A percentile compares a stretch with the other conserved stretches of the same genome.
Evolutionary conservation across 2,888 invertebrate genomes (phyloP).

Genomic region (Epicampocera succincta): DNA sequence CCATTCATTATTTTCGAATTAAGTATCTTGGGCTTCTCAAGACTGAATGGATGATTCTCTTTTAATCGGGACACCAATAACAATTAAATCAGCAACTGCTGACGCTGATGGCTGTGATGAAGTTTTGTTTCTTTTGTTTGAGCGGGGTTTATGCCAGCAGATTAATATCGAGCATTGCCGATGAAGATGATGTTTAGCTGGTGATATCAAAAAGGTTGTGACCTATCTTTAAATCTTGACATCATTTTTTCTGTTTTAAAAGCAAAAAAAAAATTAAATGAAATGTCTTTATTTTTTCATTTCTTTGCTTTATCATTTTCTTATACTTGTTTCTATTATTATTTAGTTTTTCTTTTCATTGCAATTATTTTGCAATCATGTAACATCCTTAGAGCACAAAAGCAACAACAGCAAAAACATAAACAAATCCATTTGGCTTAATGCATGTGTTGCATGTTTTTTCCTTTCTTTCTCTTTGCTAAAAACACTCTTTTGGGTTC

Average conservation of each 20-base stretch:
- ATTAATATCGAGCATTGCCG: conserved; percentile 35
- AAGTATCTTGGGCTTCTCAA: conserved; percentile 59
- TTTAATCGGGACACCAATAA: conserved; percentile 24
- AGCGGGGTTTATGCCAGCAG: conserved; percentile 36
- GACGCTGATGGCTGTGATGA: conserved; percentile 30
- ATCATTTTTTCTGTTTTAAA: conserved; percentile 56
- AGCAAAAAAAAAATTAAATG: conserved; percentile 24
- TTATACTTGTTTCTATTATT: conserved; percentile 41
- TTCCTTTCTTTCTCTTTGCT: conserved; percentile 20
- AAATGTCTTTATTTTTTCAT: too few species aligned
- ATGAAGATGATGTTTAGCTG: conserved; percentile 24
- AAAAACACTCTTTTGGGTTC: conserved; percentile 38
- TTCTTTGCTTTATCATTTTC: conserved; percentile 14
- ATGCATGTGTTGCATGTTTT: conserved; percentile 67
- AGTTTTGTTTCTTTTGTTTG: conserved; percentile 36
- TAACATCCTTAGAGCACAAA: conserved; percentile 40
- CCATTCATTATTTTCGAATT: conserved; percentile 57
- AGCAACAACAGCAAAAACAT: conserved; percentile 7
- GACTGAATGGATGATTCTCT: conserved; percentile 25
- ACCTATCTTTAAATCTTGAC: conserved; percentile 79
- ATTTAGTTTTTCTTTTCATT: conserved; percentile 67
- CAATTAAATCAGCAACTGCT: conserved; percentile 26
- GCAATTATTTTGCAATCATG: conserved; percentile 75
- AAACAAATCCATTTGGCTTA: conserved; percentile 59
- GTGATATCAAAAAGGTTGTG: conserved; percentile 73